Evolutionary conservation across 2,888 invertebrate species (phyloP), one percentile per base, ranked within the genome.

Genomic region (Sabatieria punctata): DNA sequence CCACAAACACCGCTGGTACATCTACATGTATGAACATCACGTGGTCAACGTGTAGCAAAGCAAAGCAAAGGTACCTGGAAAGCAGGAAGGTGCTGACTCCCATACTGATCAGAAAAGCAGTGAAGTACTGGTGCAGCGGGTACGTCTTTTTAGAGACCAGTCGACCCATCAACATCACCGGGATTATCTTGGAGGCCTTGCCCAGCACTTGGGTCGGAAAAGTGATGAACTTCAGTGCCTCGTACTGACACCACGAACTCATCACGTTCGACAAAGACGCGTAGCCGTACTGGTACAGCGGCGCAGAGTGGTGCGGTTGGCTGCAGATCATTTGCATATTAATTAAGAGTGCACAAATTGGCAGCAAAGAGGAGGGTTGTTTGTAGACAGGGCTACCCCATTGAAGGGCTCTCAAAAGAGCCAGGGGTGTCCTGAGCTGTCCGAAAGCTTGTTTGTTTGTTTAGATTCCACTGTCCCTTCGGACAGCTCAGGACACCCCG

Each of bases 211-310:
- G 93, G 41, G 91, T 88, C 1, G 95, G 95, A 67, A 97, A 97
- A 63, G 84, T 89, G 60, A 97, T 88, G 68, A 82, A 99, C 68
- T 95, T 95, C 40, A 99, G 74, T 22, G 95, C 95, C 71, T 97
- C 97, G 66, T 99, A 97, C 70, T 99, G 97, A 69, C 89, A 95
- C 95, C 95, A 99, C 41, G 91, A 89, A 65, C 91, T 91, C 76
- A 97, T 77, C 53, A 95, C 85, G 68, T 97, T 97, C 18, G 91
- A 88, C 60, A 97, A 78, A 2, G 93, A 86, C 63, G 91, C 88
- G 72, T 80, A 95, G 0, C 83, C 81, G 70, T 91, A 95, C 71
- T 88, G 84, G 69, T 86, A 91, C 13, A 91, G 73, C 1, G 97
- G 93, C 45, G 84, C 82, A 23, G 77, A 76, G 60, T 83, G 80